Evolutionary conservation across 2,888 invertebrate species (phyloP).

Genomic region (Trissoscelio sp.): DNA sequence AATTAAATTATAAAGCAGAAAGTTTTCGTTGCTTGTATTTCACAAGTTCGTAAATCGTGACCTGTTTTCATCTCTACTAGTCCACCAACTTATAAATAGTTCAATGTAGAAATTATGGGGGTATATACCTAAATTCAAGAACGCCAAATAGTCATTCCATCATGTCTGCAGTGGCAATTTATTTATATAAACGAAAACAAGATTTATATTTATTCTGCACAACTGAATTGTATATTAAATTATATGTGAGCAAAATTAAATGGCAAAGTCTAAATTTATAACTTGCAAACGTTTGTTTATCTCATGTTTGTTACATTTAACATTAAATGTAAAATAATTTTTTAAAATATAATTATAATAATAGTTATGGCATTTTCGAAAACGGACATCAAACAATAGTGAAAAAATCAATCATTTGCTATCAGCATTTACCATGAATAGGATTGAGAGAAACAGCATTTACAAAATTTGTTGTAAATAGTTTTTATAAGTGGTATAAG

Average conservation of each 20-base stretch:
- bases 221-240: slow-evolving; percentile 13
- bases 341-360: not conserved
- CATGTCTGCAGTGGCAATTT: slow-evolving; percentile 31
- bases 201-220: slow-evolving; percentile 21
- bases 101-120: slow-evolving; percentile 66
- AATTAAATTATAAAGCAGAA: slow-evolving; percentile 38
- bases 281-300: not conserved
- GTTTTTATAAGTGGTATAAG: too few relatives aligned
- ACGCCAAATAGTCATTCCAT: slow-evolving; percentile 32
- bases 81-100: slow-evolving; percentile 65
- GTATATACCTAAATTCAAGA: slow-evolving; percentile 44
- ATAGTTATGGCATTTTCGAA: too few relatives aligned
- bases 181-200: slow-evolving; percentile 47
- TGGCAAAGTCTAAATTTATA: not conserved
- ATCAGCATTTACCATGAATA: too few relatives aligned
- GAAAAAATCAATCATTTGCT: too few relatives aligned
- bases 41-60: slow-evolving; percentile 52
- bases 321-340: not conserved
- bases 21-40: slow-evolving; percentile 50
- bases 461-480: too few relatives aligned
- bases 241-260: slow-evolving; percentile 2
- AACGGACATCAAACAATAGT: too few relatives aligned
- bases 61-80: slow-evolving; percentile 53
- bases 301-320: not conserved
- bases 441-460: too few relatives aligned